Evolutionary conservation across 2,888 invertebrate genomes (phyloP).

Genomic region (Allacma fusca): DNA sequence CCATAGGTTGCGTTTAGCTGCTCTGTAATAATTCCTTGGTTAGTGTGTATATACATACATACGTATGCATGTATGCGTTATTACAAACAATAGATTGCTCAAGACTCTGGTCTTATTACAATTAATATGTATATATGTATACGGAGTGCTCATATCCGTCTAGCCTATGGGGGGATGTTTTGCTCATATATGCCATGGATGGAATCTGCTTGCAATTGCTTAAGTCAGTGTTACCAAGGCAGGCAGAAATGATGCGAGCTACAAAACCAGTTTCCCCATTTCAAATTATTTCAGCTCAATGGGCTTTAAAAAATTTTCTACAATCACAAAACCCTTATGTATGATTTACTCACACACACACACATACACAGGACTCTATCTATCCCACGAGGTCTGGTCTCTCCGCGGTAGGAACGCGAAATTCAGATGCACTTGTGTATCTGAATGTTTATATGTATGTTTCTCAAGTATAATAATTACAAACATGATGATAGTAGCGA

Average conservation of each 20-base stretch:
- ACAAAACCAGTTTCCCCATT: constrained; percentile 30
- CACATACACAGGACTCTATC: neutral
- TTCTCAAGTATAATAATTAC: no score
- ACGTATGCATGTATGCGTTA: neutral
- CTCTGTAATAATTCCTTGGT: no score
- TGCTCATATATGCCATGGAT: neutral
- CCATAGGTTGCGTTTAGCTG: no score
- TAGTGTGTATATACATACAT: no score
- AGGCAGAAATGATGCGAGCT: neutral
- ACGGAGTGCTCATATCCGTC: no score
- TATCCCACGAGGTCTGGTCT: constrained; percentile 5
- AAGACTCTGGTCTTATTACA: no score
- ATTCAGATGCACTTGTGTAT: no score
- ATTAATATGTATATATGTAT: no score
- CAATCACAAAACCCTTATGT: neutral
- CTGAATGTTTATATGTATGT: no score
- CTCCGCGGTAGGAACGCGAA: no score
- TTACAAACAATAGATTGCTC: no score
- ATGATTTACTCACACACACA: neutral
- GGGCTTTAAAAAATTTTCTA: constrained; percentile 18
- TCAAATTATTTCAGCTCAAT: constrained; percentile 24
- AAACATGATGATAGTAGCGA: no score
- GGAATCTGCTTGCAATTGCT: neutral
- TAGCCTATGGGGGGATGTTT: neutral
- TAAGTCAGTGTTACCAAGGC: constrained; percentile 10